Base-by-base conservation (phyloP, 2,797 vertebrate species). In the Chiloscyllium punctatum region DNA sequence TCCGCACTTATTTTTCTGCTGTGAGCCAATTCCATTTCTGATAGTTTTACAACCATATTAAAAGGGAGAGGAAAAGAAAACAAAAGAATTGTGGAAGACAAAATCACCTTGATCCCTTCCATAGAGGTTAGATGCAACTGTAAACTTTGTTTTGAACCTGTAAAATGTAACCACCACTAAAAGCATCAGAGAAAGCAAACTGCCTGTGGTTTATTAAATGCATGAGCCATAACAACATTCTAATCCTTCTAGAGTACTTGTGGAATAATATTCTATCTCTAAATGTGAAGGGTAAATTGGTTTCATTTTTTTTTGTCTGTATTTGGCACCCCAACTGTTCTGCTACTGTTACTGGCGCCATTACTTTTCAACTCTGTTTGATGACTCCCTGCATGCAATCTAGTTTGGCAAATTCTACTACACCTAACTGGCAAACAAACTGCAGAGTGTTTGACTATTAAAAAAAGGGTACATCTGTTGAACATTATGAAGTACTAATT, bases 331-430 rank as follows among this genome's bases (percentile, higher is more conserved):
- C 90, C 90, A 92, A 11, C 90, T 69, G 90, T 92, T 92, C 90
- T 92, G 90, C 90, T 92, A 92, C 90, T 92, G 90, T 92, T 92
- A 69, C 66, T 69, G 90, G 90, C 90, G 90, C 90, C 90, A 69
- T 92, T 92, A 92, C 18, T 69, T 69, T 37, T 92, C 62, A 69
- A 37, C 7, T 42, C n/a, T 69, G 21, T 92, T 68, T 92, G 90
- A 92, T 42, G 90, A 69, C n/a, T 92, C 90, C 66, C 90, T 69
- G 90, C 90, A 69, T 92, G 90, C 90, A 92, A 92, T 69, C 90
- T 92, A 92, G 62, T 92, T 92, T 92, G 90, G 90, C 62, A 92
- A 92, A 92, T 68, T 92, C 90, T 69, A 92, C 23, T 69, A 69
- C n/a, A 69, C 66, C 90, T 69, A 68, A 66, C 62, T 92, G 90